Conservation (phyloP, 2,888 invertebrate genomes). For the Subacronicta megacephala region DNA sequence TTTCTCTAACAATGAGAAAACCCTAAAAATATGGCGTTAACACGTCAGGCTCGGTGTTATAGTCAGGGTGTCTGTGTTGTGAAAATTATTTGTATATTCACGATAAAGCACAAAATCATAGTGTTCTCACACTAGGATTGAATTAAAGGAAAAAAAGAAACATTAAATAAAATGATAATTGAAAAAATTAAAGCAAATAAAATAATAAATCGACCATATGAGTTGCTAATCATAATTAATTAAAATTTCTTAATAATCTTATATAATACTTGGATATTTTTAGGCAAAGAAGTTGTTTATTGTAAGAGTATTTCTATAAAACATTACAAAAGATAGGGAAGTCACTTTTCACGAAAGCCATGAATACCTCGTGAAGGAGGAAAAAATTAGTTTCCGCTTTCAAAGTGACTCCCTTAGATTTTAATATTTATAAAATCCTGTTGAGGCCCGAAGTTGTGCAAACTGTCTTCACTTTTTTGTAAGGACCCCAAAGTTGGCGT, state of each 20-base stretch:
- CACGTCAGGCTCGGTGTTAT: no score
- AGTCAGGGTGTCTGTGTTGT: no score
- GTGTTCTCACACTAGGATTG: no score
- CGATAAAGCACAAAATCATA: no score
- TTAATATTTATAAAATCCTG: slow-evolving; percentile 83
- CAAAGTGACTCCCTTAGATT: slow-evolving; percentile 75
- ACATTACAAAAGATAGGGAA: slow-evolving; percentile 48
- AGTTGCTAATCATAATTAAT: slow-evolving; percentile 32
- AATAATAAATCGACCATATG: no score
- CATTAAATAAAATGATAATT: no score
- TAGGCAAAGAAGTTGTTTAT: slow-evolving; percentile 39
- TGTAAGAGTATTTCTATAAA: slow-evolving; percentile 37
- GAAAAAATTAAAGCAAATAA: no score
- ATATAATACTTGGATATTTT: slow-evolving; percentile 20
- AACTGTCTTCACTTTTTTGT: slow-evolving; percentile 78
- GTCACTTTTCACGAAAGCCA: slow-evolving; percentile 59
- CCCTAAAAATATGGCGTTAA: no score
- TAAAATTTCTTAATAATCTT: no score
- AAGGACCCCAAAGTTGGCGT: slow-evolving; percentile 80
- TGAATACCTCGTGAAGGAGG: slow-evolving; percentile 71
- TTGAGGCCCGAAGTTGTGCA: slow-evolving; percentile 77
- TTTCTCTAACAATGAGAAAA: no score
- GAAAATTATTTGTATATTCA: no score
- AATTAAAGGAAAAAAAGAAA: no score
- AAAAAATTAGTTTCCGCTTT: slow-evolving; percentile 74